These are phyloP conservation scores for Sprattus sprattus DNA, from an alignment of 2,113 vertebrate genomes.

Conservation along the genomic window DNA sequence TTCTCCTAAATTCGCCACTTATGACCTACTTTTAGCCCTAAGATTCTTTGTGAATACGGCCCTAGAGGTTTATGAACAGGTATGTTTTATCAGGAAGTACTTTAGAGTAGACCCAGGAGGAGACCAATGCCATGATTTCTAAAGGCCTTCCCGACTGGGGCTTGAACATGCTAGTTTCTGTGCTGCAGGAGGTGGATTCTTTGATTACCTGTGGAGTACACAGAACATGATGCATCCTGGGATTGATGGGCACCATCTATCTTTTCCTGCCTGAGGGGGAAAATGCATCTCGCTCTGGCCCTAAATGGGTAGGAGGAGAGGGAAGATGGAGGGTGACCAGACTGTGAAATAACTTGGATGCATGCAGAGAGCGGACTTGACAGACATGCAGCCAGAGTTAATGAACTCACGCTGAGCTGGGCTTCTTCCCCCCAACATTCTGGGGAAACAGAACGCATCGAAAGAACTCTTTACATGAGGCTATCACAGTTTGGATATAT, in stretches of 20 bases:
- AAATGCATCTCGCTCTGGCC: background rate
- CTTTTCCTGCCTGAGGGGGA: background rate
- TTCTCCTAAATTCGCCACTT: no score
- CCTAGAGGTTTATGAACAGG: no score
- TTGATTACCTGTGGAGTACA: background rate
- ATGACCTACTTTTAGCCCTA: no score
- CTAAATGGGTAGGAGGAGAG: background rate
- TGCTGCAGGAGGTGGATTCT: background rate
- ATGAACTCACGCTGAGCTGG: background rate
- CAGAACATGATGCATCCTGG: conserved; percentile 23
- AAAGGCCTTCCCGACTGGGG: background rate
- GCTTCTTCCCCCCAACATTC: background rate
- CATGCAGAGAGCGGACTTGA: background rate
- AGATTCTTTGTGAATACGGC: background rate
- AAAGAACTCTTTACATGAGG: background rate
- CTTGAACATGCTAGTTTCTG: background rate
- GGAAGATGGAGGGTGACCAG: background rate
- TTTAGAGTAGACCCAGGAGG: background rate
- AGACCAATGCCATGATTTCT: background rate
- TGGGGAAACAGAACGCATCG: background rate
- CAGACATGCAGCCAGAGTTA: background rate
- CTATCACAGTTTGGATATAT: background rate
- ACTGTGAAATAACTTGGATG: background rate
- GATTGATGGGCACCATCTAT: conserved; percentile 13
- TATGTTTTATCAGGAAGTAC: background rate